Evolutionary conservation across 2,797 vertebrate genomes (phyloP).

Genomic region (Oreonectes daqikongensis): DNA sequence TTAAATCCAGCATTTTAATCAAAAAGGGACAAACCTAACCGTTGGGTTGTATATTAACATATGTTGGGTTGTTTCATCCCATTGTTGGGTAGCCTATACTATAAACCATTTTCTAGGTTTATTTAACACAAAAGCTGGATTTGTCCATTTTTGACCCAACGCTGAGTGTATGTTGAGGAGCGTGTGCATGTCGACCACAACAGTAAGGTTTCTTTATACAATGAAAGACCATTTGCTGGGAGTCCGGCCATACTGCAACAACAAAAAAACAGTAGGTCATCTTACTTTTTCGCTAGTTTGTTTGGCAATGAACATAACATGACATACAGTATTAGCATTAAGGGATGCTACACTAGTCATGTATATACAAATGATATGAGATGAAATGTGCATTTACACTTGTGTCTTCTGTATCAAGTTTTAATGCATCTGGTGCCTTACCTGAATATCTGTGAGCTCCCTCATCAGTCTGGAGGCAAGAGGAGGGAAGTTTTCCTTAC

Average conservation of each 20-base stretch:
- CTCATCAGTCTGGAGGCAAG: constrained; percentile 78
- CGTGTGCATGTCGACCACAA: background rate
- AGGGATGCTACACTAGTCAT: background rate
- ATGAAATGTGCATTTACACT: background rate
- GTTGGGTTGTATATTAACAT: too few species aligned
- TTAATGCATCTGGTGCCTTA: constrained; percentile 58
- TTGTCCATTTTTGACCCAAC: too few species aligned
- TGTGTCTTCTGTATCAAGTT: too few species aligned
- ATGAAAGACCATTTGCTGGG: constrained; percentile 75
- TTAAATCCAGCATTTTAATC: too few species aligned
- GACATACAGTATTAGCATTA: background rate
- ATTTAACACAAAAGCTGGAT: too few species aligned
- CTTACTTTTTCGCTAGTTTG: background rate
- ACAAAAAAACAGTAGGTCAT: background rate
- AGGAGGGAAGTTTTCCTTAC: constrained; percentile 75
- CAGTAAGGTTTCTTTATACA: constrained; percentile 58
- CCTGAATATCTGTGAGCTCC: constrained; percentile 85
- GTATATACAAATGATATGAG: background rate
- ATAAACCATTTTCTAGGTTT: too few species aligned
- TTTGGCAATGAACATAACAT: background rate
- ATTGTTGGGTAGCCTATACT: too few species aligned
- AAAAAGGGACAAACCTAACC: too few species aligned
- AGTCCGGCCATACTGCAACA: constrained; percentile 79
- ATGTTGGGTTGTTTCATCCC: too few species aligned
- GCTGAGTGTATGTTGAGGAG: background rate